These are phyloP conservation scores for Drosophila kuntzei DNA, from an alignment of 2,888 invertebrate genomes.

Conservation along the genomic window DNA sequence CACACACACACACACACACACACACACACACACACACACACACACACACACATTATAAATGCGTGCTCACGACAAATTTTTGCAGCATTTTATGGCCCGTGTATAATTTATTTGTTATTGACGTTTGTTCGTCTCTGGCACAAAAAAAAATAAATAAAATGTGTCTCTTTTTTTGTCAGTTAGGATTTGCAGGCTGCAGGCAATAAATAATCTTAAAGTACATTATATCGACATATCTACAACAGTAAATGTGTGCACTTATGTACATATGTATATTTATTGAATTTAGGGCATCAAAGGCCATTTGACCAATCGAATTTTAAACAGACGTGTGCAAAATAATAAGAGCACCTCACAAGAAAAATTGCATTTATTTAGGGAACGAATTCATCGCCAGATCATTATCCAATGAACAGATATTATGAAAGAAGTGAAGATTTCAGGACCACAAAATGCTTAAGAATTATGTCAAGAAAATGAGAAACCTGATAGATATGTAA, in stretches of 20 bases:
- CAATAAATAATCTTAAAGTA: constrained; percentile 35
- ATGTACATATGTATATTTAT: constrained; percentile 39
- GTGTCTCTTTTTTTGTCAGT: constrained; percentile 10
- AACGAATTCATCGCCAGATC: too few relatives aligned
- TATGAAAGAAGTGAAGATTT: too few relatives aligned
- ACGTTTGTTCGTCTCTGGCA: constrained; percentile 51
- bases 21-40: constrained; percentile 1
- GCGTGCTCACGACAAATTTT: constrained; percentile 77
- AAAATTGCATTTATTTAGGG: too few relatives aligned
- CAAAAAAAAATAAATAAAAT: constrained; percentile 4
- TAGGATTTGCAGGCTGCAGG: constrained; percentile 42
- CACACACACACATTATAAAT: constrained; percentile 62
- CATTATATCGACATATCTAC: constrained; percentile 4
- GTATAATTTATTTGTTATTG: constrained; percentile 66
- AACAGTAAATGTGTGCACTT: constrained; percentile 2
- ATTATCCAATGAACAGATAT: too few relatives aligned
- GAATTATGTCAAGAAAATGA: too few relatives aligned
- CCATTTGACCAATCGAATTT: constrained; percentile 77
- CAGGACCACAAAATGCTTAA: too few relatives aligned
- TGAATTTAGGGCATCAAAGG: constrained; percentile 78
- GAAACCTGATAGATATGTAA: too few relatives aligned
- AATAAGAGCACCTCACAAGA: too few relatives aligned
- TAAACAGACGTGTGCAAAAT: too few relatives aligned
- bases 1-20: too few relatives aligned
- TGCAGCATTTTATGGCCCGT: constrained; percentile 55